Conservation (phyloP, 2,113 vertebrate species). For the Psittacus erithacus region DNA sequence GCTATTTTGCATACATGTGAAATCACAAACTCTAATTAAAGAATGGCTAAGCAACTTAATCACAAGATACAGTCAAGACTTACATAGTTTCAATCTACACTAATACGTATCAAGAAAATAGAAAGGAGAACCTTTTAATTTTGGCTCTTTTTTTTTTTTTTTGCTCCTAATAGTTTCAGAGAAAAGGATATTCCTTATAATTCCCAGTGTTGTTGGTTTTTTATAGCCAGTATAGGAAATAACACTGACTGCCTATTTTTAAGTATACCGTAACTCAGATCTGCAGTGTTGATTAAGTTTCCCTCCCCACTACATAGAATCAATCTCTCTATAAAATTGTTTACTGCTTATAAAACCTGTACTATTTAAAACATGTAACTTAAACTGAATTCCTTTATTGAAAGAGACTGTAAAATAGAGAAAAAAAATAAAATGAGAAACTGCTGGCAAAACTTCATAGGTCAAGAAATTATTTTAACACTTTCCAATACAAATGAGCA, state of each 20-base stretch:
- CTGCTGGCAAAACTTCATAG: not conserved
- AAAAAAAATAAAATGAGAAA: not conserved
- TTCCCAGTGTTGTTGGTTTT: not conserved
- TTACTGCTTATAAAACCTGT: not conserved
- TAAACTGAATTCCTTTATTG: not conserved
- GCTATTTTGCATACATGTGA: not conserved
- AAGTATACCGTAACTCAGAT: not conserved
- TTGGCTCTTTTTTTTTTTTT: not conserved
- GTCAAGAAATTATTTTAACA: not conserved
- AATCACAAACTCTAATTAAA: not conserved
- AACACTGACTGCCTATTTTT: slow-evolving; percentile 19
- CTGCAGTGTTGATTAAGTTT: not conserved
- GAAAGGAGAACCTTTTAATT: not conserved
- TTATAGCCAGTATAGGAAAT: slow-evolving; percentile 15
- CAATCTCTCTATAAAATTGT: not conserved
- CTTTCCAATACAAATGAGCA: not conserved
- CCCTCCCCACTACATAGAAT: not conserved
- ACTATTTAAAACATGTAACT: not conserved
- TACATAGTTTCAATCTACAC: not conserved
- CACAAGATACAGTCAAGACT: not conserved
- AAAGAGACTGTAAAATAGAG: not conserved
- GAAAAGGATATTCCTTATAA: not conserved
- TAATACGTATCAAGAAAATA: not conserved
- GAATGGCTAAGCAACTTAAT: not conserved
- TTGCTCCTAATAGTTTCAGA: not conserved